Base-by-base conservation (phyloP, 2,888 invertebrate species). In the Melinaea menophilus region DNA sequence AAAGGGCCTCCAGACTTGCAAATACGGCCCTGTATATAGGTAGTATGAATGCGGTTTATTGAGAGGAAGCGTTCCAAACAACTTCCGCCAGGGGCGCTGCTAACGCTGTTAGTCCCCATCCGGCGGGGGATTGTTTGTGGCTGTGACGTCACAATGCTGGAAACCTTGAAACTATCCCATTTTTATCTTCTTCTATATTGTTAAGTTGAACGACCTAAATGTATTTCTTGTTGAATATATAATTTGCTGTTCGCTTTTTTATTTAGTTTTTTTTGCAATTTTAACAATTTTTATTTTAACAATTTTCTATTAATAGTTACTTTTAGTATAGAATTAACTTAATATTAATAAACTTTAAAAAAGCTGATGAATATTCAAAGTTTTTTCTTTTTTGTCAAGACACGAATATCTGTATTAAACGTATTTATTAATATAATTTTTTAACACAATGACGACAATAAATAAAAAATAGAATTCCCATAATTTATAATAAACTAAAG, bases 61-160 rank as follows among this genome's bases (percentile, higher is more conserved):
- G 65, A 59, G 41, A 57, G 64, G 61, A 69, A 67, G 58, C 55
- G 63, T 62, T 69, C 65, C 58, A 58, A 60, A 57, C 62, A 31
- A 69, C 65, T 65, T 62, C 69, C 71, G 67, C 63, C 63, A 58
- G 65, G 62, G 62, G 66, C 61, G 68, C 61, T 58, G 64, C 70
- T 79, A 83, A 84, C 72, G 72, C 74, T 75, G 78, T 84, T 83
- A 81, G 76, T 58, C 65, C 63, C 66, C 78, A 78, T 86, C 85
- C 87, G 80, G 72, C 74, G 69, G 79, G 80, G 79, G 80, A 86
- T 86, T 84, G 82, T 83, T 41, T 78, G 81, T 83, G 51, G 31
- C 76, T 72, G 71, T 60, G 70, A 75, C 79, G 70, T 67, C 69
- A 63, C 51, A 31, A 31, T 31, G 2, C 22, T 46, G 22, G 9